These are phyloP conservation scores for Forbesichthys papilliferus DNA, from an alignment of 2,113 vertebrate genomes.

Conservation along the genomic window DNA sequence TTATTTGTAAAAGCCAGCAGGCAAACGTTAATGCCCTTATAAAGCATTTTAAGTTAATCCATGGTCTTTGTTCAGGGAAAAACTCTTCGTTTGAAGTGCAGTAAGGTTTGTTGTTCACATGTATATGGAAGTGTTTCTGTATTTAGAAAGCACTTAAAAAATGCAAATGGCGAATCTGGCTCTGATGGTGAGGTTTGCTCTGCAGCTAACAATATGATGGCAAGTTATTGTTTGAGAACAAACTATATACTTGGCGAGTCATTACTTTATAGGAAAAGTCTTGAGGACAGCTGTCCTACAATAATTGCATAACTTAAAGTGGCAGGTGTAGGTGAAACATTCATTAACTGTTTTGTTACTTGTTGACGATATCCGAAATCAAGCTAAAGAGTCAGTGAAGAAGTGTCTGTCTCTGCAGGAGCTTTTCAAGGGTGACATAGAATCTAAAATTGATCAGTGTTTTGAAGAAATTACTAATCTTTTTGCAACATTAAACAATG, in stretches of 20 bases:
- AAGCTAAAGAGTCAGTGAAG: slow-evolving; percentile 2
- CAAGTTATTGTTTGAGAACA: not conserved
- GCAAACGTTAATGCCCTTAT: not conserved
- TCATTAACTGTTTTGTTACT: slow-evolving; percentile 27
- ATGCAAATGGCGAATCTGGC: not conserved
- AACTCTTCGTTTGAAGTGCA: not conserved
- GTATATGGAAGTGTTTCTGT: not conserved
- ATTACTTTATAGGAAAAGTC: slow-evolving; percentile 11
- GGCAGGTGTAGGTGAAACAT: slow-evolving; percentile 13
- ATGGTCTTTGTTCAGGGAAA: not conserved
- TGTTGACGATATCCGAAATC: slow-evolving; percentile 19
- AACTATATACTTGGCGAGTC: slow-evolving; percentile 1
- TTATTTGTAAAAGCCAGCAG: not conserved
- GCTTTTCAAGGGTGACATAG: too few relatives aligned
- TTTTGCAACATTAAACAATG: not conserved
- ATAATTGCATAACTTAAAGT: slow-evolving; percentile 33
- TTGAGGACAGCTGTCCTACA: slow-evolving; percentile 30
- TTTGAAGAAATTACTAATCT: not conserved
- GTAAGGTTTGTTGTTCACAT: not conserved
- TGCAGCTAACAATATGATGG: not conserved
- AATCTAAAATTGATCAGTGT: not conserved
- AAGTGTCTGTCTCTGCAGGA: too few relatives aligned
- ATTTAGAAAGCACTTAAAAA: not conserved
- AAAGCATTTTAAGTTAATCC: not conserved
- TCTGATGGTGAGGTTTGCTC: not conserved